Base-by-base conservation (phyloP, 2,113 vertebrate species). In the Thamnaconus septentrionalis region DNA sequence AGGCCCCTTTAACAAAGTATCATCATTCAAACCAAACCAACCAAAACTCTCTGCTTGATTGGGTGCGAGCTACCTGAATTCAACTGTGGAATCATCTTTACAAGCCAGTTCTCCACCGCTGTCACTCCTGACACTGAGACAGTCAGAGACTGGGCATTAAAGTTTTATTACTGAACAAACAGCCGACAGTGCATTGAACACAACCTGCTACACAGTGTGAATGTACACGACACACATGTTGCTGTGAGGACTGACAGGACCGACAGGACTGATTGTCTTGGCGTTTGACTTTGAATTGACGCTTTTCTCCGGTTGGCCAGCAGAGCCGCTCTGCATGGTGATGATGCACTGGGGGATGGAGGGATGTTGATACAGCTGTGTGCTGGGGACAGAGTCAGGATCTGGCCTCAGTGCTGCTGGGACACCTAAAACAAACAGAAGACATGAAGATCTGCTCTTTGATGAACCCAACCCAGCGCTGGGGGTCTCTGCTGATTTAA, bases 281-380 rank as follows among this genome's bases (percentile, higher is more conserved):
- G 45, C 49, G 8, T 43, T 11, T 10, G 46, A 3, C n/a, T 59
- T 54, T 48, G 9, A 31, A 31, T 31, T 31, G 1, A 31, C 1
- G 2, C 18, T 31, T 31, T 31, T 31, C 18, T 31, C 18, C 2
- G 18, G 18, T 31, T 31, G 18, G 2, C 18, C 18, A 31, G 18
- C 18, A 31, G 18, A 31, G 18, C 18, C 18, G 18, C 18, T 31
- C 18, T 31, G 18, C 18, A 31, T 31, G 9, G 4, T 40, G 46
- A 7, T 11, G 7, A 12, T 3, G 41, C 39, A 42, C 40, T 9
- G 9, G 10, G 10, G 12, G 66, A 40, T 40, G 40, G 59, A 5
- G 5, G n/a, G 39, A 31, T 83, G 76, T 83, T 79, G 72, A 75
- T 72, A 67, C 78, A 85, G 80, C 83, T 85, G 80, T 41, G 54